phyloP scores from a whole-genome alignment of 2,888 invertebrate species.

The Harmothoe impar region DNA sequence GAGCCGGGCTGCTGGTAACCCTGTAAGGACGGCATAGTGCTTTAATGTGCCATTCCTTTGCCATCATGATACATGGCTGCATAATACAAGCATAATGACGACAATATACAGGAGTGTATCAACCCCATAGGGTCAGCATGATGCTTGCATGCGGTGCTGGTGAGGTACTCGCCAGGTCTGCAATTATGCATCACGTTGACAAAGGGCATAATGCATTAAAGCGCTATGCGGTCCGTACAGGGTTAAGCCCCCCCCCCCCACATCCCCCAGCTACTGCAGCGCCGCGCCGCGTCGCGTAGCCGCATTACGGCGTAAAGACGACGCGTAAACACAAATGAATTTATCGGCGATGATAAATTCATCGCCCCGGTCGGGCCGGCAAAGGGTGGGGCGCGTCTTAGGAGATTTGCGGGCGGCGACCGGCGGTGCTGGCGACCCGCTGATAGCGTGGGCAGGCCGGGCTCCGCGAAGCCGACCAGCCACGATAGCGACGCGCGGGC shows the following conservation, averaged over 20 bases:
- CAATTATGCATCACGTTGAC: too few species aligned
- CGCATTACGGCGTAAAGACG: slow-evolving; percentile 38
- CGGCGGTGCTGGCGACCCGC: background rate
- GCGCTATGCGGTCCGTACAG: too few species aligned
- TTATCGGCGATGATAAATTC: slow-evolving; percentile 63
- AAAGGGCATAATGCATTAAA: too few species aligned
- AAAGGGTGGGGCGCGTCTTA: slow-evolving; percentile 32
- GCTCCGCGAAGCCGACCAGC: background rate
- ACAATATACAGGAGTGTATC: too few species aligned
- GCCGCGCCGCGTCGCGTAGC: background rate
- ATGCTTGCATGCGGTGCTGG: too few species aligned
- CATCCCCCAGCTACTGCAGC: background rate
- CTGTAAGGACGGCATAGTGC: too few species aligned
- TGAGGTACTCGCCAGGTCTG: too few species aligned
- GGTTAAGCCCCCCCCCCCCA: too few species aligned
- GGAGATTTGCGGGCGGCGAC: slow-evolving; percentile 48
- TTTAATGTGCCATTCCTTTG: too few species aligned
- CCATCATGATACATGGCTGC: too few species aligned
- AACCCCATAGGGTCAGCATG: too few species aligned
- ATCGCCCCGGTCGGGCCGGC: background rate
- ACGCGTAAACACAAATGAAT: slow-evolving; percentile 60
- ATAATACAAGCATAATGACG: too few species aligned
- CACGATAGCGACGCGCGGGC: background rate
- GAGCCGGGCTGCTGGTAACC: background rate
- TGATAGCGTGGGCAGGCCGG: slow-evolving; percentile 5